Evolutionary conservation across 2,797 vertebrate genomes (phyloP).

Genomic region (Chrysocyon brachyurus): DNA sequence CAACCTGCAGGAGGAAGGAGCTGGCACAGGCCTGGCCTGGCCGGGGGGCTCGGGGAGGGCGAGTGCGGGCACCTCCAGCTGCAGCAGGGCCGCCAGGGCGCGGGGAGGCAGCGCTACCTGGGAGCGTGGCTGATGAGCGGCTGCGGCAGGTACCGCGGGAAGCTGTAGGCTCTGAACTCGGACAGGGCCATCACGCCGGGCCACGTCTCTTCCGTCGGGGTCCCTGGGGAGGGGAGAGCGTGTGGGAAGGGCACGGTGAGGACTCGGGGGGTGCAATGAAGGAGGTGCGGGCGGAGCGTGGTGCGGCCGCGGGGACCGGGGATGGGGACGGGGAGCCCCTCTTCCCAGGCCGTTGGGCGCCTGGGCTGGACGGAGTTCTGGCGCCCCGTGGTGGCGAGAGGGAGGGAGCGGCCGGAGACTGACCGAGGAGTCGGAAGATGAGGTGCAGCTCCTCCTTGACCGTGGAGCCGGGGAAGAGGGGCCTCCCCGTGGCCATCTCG

Average conservation of each 20-base stretch:
- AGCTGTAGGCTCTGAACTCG: constrained; percentile 94
- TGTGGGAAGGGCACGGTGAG: background rate
- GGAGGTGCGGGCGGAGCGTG: background rate
- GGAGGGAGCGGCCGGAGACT: constrained; percentile 72
- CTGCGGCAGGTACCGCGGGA: constrained; percentile 93
- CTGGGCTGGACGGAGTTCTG: constrained; percentile 5
- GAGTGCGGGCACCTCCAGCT: fast-evolving
- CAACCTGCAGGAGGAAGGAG: constrained; percentile 89
- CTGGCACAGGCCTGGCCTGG: background rate
- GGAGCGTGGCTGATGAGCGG: constrained; percentile 94
- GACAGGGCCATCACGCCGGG: constrained; percentile 93
- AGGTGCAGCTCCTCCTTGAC: constrained; percentile 97
- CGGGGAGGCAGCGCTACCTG: constrained; percentile 88
- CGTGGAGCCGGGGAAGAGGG: constrained; percentile 97
- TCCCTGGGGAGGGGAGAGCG: constrained; percentile 88
- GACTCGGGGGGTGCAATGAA: background rate
- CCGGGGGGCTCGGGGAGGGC: background rate
- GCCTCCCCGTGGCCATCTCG: constrained; percentile 97
- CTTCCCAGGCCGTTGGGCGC: background rate
- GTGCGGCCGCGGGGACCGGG: background rate
- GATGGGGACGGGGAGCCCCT: background rate
- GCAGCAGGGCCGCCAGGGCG: background rate
- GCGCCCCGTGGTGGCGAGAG: constrained; percentile 77
- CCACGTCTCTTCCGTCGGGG: constrained; percentile 96
- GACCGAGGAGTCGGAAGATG: constrained; percentile 96